Percentiles rank a stretch among this genome's conserved stretches.
phyloP scores from a whole-genome alignment of 2,888 invertebrate species.

The Zygogramma bicolorata region DNA sequence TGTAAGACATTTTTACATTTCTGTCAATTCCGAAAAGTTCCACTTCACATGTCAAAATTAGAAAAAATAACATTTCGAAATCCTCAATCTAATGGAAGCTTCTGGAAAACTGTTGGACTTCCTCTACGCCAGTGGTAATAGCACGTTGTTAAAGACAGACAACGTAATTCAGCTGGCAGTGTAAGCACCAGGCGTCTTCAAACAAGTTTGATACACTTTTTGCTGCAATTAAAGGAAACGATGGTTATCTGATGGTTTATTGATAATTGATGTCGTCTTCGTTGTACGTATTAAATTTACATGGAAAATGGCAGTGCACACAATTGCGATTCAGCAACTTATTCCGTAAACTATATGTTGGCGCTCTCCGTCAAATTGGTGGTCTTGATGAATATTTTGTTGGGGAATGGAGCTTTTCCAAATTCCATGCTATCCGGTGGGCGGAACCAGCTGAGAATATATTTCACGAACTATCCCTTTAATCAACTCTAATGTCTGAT shows the following conservation, averaged over 20 bases:
- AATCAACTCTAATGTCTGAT: no score
- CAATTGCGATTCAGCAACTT: not conserved
- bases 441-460: not conserved
- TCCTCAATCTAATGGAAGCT: not conserved
- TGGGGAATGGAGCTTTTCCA: not conserved
- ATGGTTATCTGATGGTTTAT: slow-evolving; percentile 39
- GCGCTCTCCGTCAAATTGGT: not conserved
- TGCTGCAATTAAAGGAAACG: slow-evolving; percentile 39
- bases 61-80: no score
- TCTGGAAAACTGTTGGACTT: not conserved
- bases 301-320: slow-evolving; percentile 22
- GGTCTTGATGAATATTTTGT: not conserved
- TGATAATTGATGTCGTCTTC: slow-evolving; percentile 29
- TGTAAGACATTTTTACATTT: no score
- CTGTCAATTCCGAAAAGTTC: no score
- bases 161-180: slow-evolving; percentile 18
- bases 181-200: slow-evolving; percentile 30
- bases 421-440: not conserved
- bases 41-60: no score
- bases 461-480: not conserved
- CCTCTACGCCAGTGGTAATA: slow-evolving; percentile 5
- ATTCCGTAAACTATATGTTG: not conserved
- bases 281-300: slow-evolving; percentile 24
- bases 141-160: slow-evolving; percentile 14
- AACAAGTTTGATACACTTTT: slow-evolving; percentile 38